Conservation (phyloP, 2,113 vertebrate species). For the Vulpes lagopus region DNA sequence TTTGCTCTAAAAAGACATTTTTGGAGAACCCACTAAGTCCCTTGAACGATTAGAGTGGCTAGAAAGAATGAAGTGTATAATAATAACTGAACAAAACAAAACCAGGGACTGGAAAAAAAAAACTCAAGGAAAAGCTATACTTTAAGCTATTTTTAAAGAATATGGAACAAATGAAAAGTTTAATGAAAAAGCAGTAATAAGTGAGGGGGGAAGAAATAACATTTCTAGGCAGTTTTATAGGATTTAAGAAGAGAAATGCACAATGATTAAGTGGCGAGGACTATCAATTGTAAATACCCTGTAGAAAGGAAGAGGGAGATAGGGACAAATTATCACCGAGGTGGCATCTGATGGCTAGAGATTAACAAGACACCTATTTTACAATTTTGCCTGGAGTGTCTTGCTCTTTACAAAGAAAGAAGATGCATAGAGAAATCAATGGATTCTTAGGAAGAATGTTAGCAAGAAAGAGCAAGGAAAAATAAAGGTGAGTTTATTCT, state of each 20-base stretch:
- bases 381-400: neutral
- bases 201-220: neutral
- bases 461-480: neutral
- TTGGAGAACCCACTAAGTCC: neutral
- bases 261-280: neutral
- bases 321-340: neutral
- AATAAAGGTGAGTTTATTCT: neutral
- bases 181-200: neutral
- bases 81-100: neutral
- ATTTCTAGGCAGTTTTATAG: neutral
- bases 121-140: neutral
- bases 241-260: neutral
- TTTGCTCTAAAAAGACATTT: slow-evolving; percentile 2
- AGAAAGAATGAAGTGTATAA: neutral
- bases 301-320: neutral
- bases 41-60: neutral
- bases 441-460: neutral
- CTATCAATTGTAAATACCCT: neutral
- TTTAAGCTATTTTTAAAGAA: neutral
- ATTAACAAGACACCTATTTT: neutral
- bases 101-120: neutral
- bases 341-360: neutral
- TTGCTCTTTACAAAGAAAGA: neutral
- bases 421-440: neutral
- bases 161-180: neutral